Evolutionary conservation across 2,797 vertebrate species (phyloP).

Genomic region (Sebastes hubbsi): DNA sequence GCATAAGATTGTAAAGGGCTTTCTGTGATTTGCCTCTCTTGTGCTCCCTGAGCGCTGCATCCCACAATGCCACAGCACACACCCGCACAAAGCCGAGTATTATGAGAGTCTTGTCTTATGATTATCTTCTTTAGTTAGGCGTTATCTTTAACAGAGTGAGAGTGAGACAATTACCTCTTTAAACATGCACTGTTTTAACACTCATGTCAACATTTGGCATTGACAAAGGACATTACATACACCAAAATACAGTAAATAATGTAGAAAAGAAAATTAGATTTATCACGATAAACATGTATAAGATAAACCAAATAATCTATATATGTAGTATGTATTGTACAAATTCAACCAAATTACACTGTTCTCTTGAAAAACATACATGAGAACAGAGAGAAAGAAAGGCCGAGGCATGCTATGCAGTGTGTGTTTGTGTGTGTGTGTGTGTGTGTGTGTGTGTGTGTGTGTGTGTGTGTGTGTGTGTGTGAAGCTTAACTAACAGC

Average conservation of each 20-base stretch:
- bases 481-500: constrained; percentile 9
- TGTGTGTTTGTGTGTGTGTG: too few relatives aligned
- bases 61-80: constrained; percentile 34
- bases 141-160: background rate
- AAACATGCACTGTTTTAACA: background rate
- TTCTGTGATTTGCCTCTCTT: constrained; percentile 53
- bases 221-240: background rate
- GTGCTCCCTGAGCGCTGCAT: constrained; percentile 13
- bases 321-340: background rate
- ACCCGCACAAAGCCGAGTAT: constrained; percentile 13
- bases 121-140: constrained; percentile 19
- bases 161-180: constrained; percentile 3
- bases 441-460: too few relatives aligned
- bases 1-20: constrained; percentile 58
- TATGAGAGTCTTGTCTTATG: constrained; percentile 44
- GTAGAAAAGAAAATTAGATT: background rate
- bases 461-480: background rate
- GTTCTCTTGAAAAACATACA: background rate
- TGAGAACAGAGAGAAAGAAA: background rate
- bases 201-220: background rate
- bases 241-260: background rate
- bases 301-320: background rate
- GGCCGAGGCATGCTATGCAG: background rate
- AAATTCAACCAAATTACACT: background rate
- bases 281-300: background rate